These are phyloP conservation scores for Actinernus sp. DNA, from an alignment of 92 coral and sea anemone genomes.

Conservation along the genomic window DNA sequence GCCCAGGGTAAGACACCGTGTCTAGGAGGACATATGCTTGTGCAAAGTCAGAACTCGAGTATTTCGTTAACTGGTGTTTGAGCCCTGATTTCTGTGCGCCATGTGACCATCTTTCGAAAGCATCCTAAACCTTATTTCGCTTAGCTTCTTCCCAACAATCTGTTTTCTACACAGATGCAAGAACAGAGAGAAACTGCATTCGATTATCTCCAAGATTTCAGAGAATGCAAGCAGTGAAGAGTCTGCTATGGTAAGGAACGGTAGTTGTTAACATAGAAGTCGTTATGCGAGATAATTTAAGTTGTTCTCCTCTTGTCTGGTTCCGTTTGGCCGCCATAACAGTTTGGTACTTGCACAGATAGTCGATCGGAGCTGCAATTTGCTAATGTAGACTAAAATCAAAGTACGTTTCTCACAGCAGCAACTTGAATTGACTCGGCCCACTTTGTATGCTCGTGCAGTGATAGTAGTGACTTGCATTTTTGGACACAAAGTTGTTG, in stretches of 20 bases:
- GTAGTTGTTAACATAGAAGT: constrained; percentile 15
- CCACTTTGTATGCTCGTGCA: no score
- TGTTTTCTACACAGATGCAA: constrained; percentile 65
- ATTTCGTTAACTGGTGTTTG: neutral
- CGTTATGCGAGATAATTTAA: constrained; percentile 15
- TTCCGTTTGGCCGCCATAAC: constrained; percentile 20
- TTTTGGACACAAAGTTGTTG: constrained; percentile 40
- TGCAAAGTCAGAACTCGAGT: neutral
- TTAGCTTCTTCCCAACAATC: constrained; percentile 28
- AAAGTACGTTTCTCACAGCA: neutral
- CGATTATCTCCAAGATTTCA: constrained; percentile 85
- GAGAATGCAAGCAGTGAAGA: constrained; percentile 59
- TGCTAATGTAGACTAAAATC: neutral
- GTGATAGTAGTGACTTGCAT: no score
- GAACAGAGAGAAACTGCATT: constrained; percentile 84
- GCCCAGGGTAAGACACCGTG: constrained; percentile 31
- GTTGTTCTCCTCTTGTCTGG: neutral
- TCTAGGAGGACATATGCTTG: neutral
- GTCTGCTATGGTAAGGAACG: constrained; percentile 44
- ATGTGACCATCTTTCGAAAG: constrained; percentile 21
- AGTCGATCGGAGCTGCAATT: neutral
- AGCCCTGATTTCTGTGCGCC: constrained; percentile 29
- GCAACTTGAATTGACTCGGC: neutral
- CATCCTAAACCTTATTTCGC: constrained; percentile 13
- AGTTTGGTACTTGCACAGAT: neutral